Base-by-base conservation (phyloP, 2,888 invertebrate genomes). In the Cerceris rybyensis region DNA sequence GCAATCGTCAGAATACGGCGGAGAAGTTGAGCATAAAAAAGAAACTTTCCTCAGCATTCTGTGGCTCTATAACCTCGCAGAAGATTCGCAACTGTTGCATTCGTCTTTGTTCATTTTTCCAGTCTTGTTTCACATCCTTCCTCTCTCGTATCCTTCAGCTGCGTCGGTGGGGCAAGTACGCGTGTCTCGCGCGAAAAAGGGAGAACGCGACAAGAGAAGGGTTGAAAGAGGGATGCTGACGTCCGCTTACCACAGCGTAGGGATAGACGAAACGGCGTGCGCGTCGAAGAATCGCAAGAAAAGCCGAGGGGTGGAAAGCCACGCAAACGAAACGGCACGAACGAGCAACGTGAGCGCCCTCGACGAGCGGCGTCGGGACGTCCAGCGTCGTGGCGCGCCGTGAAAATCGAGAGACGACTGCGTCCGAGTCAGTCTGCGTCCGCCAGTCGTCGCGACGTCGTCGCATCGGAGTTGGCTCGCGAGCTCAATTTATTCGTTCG, bases 381-480 rank as follows among this genome's bases (percentile, higher is more conserved):
- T 66, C 16, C 70, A 80, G 80, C 85, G 86, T 79, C 82, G 85
- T 80, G 83, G 80, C 84, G 80, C 78, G 80, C 74, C 60, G 79
- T 81, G 83, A 73, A 67, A 78, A 73, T 82, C 78, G 76, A 75
- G 71, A 80, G 68, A 65, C 75, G 75, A 69, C 82, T 54, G 59
- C 54, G 64, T 67, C 60, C 75, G 75, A 86, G 86, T 81, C 86
- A 89, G 89, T 89, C 85, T 83, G 89, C 88, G 89, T 88, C 86
- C 83, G 86, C 80, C 86, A 87, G 84, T 85, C 88, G 87, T 86
- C 87, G 87, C 87, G 86, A 81, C 86, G 83, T 83, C 84, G 70
- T 81, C 83, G 75, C 39, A 59, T 59, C 55, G 71, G 49, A 14
- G 77, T 71, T 28, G 70, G 61, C 49, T 63, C 68, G 77, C 72